Base-by-base conservation (phyloP, 2,113 vertebrate species). In the Anas platyrhynchos region DNA sequence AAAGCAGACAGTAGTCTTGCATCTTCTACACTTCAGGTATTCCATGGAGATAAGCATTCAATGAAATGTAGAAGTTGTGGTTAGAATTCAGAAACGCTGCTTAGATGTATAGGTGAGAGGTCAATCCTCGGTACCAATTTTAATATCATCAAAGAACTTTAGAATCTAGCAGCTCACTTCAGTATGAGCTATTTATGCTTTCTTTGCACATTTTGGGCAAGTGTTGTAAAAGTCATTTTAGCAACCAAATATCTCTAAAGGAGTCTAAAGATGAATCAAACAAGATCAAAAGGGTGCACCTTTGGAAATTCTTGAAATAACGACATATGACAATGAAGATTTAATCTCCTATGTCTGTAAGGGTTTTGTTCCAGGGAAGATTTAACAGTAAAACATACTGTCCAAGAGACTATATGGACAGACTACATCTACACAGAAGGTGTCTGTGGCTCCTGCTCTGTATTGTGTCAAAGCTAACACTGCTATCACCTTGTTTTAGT, bases 81-180 rank as follows among this genome's bases (percentile, higher is more conserved):
- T 65, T 92, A 78, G 91, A 90, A 92, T 93, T 90, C 76, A 92
- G 61, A 93, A 92, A 78, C 67, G 22, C 20, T 83, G 46, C 61
- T 94, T 81, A 90, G 92, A 94, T 74, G 80, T 88, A 43, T 10
- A 88, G 83, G 76, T 92, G 86, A 96, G 65, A 94, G 88, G 73
- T 34, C 76, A 96, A 6, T 41, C 72, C 65, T 67, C 63, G 59
- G 73, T 34, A 83, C 21, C 67, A 77, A 86, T 88, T 14, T 81
- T 73, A 90, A 88, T 88, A 90, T 52, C 85, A 87, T 91, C 91
- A 95, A 94, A 97, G 92, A 92, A 71, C 61, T 90, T 92, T 34
- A 71, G 59, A 83, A 74, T 67, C 80, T 26, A 75, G 36, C 25
- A 75, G 46, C 27, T 88, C 46, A 26, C 41, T 83, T 31, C 41